A percentile compares a stretch with the other conserved stretches of the same genome.
phyloP scores from a whole-genome alignment of 1,140 invertebrate species.

The Leptoteleia sp. region DNA sequence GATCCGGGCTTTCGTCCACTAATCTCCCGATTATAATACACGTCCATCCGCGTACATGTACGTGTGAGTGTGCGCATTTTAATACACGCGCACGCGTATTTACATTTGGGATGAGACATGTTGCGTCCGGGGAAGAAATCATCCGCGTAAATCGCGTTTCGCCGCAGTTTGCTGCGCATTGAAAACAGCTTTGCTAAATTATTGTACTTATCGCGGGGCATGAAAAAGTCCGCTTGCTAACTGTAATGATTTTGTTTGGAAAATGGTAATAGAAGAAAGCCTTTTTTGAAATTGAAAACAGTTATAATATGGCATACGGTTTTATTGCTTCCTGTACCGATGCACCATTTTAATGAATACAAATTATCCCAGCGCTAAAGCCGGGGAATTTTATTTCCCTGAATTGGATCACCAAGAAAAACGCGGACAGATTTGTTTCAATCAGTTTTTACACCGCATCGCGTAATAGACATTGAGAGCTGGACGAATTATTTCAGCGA shows the following conservation, averaged over 20 bases:
- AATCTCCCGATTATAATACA: slow-evolving; percentile 76
- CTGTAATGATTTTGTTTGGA: slow-evolving; percentile 36
- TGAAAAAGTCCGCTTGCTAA: slow-evolving; percentile 27
- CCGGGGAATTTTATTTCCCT: slow-evolving; percentile 23
- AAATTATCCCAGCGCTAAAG: slow-evolving; percentile 24
- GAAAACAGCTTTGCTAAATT: slow-evolving; percentile 12
- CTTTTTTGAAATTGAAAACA: slow-evolving; percentile 29
- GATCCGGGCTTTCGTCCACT: slow-evolving; percentile 70
- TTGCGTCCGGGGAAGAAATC: slow-evolving; percentile 7
- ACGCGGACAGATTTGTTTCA: background rate
- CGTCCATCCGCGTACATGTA: slow-evolving; percentile 37
- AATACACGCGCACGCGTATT: slow-evolving; percentile 28
- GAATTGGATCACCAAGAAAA: slow-evolving; percentile 11
- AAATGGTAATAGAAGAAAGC: slow-evolving; percentile 28
- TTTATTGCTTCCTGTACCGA: slow-evolving; percentile 36
- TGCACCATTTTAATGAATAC: slow-evolving; percentile 36
- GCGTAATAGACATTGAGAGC: no score
- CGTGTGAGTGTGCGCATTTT: slow-evolving; percentile 25
- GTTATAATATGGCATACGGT: slow-evolving; percentile 40
- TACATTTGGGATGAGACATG: slow-evolving; percentile 18
- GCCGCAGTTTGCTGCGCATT: slow-evolving; percentile 2
- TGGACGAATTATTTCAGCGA: no score
- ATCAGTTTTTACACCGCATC: no score
- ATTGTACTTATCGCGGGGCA: slow-evolving; percentile 7
- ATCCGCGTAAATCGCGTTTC: slow-evolving; percentile 10